Conservation (phyloP, 1,140 invertebrate genomes). For the Riptortus pedestris region DNA sequence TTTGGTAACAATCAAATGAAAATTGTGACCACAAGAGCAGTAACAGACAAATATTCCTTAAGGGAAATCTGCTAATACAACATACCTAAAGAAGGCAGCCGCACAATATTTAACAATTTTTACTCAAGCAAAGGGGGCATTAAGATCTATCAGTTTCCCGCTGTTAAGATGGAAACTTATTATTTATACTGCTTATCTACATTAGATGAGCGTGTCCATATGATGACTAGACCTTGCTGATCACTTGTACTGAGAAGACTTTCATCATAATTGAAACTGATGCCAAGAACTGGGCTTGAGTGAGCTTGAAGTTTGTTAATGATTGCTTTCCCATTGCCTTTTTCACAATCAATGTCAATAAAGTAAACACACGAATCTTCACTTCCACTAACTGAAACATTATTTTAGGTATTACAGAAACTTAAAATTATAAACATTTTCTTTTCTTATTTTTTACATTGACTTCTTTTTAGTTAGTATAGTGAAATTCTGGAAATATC, state of each 20-base stretch:
- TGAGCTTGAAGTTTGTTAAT: slow-evolving; percentile 79
- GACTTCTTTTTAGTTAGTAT: too few relatives aligned
- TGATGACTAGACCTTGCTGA: slow-evolving; percentile 69
- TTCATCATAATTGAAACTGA: slow-evolving; percentile 84
- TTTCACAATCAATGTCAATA: slow-evolving; percentile 64
- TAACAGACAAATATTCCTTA: too few relatives aligned
- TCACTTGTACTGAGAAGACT: slow-evolving; percentile 76
- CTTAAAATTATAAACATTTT: not conserved
- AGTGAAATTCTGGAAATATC: too few relatives aligned
- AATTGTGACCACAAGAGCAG: too few relatives aligned
- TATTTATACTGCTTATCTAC: too few relatives aligned
- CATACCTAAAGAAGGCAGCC: too few relatives aligned
- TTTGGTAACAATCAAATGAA: too few relatives aligned
- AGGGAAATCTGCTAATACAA: too few relatives aligned
- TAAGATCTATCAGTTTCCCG: too few relatives aligned
- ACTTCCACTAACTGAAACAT: slow-evolving; percentile 72
- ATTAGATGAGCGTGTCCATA: slow-evolving; percentile 53
- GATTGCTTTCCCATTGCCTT: slow-evolving; percentile 51
- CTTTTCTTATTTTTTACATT: not conserved
- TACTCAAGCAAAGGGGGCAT: too few relatives aligned
- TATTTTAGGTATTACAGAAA: slow-evolving; percentile 36
- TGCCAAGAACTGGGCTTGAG: slow-evolving; percentile 66
- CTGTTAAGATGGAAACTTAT: too few relatives aligned
- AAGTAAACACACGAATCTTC: slow-evolving; percentile 81
- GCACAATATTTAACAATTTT: too few relatives aligned